Base-by-base conservation (phyloP, 2,113 vertebrate species). In the Redunca redunca region DNA sequence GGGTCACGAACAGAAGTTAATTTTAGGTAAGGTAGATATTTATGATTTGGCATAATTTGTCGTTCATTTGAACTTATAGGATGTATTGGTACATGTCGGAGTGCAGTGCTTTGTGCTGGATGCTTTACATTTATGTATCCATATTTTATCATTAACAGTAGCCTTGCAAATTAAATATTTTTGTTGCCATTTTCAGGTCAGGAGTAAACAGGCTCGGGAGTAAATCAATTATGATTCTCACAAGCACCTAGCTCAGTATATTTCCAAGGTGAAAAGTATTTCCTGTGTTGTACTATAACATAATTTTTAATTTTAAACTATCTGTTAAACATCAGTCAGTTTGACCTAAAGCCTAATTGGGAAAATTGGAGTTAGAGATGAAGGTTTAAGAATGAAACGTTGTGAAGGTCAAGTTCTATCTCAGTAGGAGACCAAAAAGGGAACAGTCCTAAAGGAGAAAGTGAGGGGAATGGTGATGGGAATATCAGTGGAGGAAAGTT, bases 261-360 rank as follows among this genome's bases (percentile, higher is more conserved):
- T 83, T 19, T 82, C 1, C 13, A 60, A 53, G 13, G 57, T 1
- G 2, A 33, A 25, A 23, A 85, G 3, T 92, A 43, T 78, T 94
- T 46, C 3, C 17, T 60, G 30, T 46, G 43, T 78, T 81, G 60
- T 81, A 52, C 7, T 82, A 12, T 78, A 74, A 30, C n/a, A 52
- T 6, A 48, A 52, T 43, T 88, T 95, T 94, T 43, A 91, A 48
- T 89, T 93, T 94, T 93, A 88, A 96, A 60, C 25, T 74, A 52
- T n/a, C 12, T 92, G n/a, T 77, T 95, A 71, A 43, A 53, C 36
- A 90, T 90, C 55, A 85, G 23, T 94, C 17, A n/a, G 12, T 90
- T 94, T 96, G 80, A 43, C 36, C 33, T 64, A 17, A 90, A 89
- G 43, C 28, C 13, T 88, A 84, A 25, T 25, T 58, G 77, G 36